These are phyloP conservation scores for Hestina assimilis DNA, from an alignment of 1,140 invertebrate genomes.

Conservation along the genomic window DNA sequence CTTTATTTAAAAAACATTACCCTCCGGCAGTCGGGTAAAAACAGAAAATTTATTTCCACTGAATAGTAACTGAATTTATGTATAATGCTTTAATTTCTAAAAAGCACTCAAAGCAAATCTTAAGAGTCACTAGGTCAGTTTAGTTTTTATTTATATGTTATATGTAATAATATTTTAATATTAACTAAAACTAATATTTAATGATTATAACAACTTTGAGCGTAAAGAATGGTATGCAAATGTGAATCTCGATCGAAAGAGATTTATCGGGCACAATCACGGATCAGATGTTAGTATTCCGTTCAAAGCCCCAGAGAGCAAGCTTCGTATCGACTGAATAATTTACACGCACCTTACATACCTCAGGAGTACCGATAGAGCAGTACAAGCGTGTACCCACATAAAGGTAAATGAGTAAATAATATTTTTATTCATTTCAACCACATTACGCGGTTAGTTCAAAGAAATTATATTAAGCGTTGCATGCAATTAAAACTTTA, in stretches of 20 bases:
- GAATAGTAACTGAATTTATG: no score
- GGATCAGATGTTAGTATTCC: conserved; percentile 70
- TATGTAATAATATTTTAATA: neutral
- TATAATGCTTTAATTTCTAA: no score
- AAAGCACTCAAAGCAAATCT: no score
- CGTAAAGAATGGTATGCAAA: conserved; percentile 18
- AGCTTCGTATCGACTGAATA: conserved; percentile 61
- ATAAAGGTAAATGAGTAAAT: conserved; percentile 3
- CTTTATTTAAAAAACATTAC: no score
- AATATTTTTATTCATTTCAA: conserved; percentile 18
- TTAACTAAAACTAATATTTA: neutral
- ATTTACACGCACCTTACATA: conserved; percentile 58
- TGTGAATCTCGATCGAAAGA: conserved; percentile 37
- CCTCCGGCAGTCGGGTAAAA: no score
- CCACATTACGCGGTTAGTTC: neutral
- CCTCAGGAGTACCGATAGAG: conserved; percentile 9
- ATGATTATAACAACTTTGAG: no score
- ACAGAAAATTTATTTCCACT: no score
- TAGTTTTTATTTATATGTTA: no score
- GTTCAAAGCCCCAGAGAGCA: conserved; percentile 57
- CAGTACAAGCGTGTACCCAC: conserved; percentile 2
- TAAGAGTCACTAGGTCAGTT: no score
- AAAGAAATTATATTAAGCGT: conserved; percentile 26
- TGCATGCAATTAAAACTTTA: conserved; percentile 29
- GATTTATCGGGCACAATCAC: conserved; percentile 68